A percentile compares a stretch with the other conserved stretches of the same genome.
These are phyloP conservation scores for Meganola albula DNA, from an alignment of 2,888 invertebrate species.

Conservation along the genomic window DNA sequence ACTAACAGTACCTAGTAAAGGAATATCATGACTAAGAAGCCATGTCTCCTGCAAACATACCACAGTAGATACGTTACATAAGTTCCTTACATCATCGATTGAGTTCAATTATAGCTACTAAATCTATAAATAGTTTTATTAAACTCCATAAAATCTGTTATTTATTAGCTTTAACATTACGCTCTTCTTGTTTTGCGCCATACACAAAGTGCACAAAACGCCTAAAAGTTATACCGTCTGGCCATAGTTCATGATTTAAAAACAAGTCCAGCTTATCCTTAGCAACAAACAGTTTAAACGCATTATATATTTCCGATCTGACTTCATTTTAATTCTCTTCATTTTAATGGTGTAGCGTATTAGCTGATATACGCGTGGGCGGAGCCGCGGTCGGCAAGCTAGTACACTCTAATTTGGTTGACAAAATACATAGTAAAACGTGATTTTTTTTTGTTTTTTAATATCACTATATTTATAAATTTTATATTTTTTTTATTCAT, in stretches of 20 bases:
- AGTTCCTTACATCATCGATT: neutral
- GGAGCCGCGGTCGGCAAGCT: no score
- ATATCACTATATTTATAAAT: no score
- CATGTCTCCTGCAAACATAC: no score
- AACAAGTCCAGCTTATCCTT: slow-evolving; percentile 7
- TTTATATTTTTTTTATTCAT: no score
- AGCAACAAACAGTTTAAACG: slow-evolving; percentile 10
- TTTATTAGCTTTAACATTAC: neutral
- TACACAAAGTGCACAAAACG: slow-evolving; percentile 8
- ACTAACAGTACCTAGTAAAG: slow-evolving; percentile 1
- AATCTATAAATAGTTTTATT: slow-evolving; percentile 1
- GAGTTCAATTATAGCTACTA: slow-evolving; percentile 2
- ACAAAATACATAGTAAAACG: no score
- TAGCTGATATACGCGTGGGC: no score
- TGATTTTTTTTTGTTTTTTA: no score
- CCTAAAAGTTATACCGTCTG: slow-evolving; percentile 10
- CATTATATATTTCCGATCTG: slow-evolving; percentile 6
- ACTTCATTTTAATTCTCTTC: slow-evolving; percentile 3
- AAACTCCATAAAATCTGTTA: neutral
- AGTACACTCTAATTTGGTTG: no score
- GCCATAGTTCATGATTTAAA: slow-evolving; percentile 11
- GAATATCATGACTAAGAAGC: slow-evolving; percentile 1
- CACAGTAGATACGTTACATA: slow-evolving; percentile 1
- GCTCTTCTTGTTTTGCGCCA: slow-evolving; percentile 2
- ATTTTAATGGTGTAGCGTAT: no score